phyloP scores from a whole-genome alignment of 2,888 invertebrate species.

The Hirtodrosophila confusa region DNA sequence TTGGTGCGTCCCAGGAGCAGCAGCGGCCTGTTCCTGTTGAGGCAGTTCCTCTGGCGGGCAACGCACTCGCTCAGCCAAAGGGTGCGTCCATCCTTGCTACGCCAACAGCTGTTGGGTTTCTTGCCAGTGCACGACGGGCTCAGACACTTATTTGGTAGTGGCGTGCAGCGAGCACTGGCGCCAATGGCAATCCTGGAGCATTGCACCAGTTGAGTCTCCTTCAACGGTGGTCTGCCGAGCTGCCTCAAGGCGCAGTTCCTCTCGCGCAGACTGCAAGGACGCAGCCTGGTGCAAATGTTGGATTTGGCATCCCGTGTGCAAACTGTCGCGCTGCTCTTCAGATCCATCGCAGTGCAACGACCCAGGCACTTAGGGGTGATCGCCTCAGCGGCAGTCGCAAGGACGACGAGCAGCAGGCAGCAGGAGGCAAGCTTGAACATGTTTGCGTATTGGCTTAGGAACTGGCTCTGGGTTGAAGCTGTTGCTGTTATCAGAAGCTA shows the following conservation, averaged over 20 bases:
- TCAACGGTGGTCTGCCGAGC: conserved; percentile 18
- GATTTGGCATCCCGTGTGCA: conserved; percentile 52
- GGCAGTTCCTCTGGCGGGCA: conserved; percentile 64
- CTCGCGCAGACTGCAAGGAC: conserved; percentile 63
- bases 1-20: conserved; percentile 34
- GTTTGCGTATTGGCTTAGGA: conserved; percentile 12
- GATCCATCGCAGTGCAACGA: conserved; percentile 50
- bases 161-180: conserved; percentile 34
- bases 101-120: conserved; percentile 56
- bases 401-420: conserved; percentile 42
- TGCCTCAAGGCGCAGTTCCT: conserved; percentile 57
- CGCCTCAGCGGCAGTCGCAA: conserved; percentile 34
- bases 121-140: conserved; percentile 13
- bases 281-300: conserved; percentile 56
- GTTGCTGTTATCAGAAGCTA: conserved; percentile 30
- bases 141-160: conserved; percentile 8
- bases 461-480: conserved; percentile 1
- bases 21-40: conserved; percentile 18
- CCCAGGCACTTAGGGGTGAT: conserved; percentile 23
- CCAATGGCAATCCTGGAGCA: conserved; percentile 37
- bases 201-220: conserved; percentile 1
- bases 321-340: conserved; percentile 23
- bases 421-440: conserved; percentile 47
- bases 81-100: conserved; percentile 43
- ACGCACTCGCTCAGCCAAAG: conserved; percentile 64